Conservation (phyloP, 2,888 invertebrate genomes). For the Theretra japonica region DNA sequence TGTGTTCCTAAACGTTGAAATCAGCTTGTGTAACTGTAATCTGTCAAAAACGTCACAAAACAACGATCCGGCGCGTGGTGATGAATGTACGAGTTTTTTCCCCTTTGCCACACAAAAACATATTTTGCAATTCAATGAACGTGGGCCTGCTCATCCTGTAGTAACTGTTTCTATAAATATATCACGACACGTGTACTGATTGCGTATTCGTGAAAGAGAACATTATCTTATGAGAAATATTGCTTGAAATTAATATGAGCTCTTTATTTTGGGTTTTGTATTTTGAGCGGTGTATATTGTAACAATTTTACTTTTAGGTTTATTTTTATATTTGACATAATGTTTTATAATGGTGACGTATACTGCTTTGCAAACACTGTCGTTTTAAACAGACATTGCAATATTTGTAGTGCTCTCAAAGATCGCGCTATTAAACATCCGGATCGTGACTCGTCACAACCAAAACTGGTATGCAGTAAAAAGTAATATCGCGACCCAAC, state of each 20-base stretch:
- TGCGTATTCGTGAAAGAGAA: constrained; percentile 35
- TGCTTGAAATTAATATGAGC: background rate
- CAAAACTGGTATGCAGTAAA: constrained; percentile 32
- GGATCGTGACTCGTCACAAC: background rate
- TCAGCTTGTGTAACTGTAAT: constrained; percentile 16
- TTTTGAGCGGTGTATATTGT: background rate
- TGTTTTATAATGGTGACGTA: background rate
- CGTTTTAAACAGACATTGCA: background rate
- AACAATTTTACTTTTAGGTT: background rate
- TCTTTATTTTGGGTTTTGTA: background rate
- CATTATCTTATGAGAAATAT: background rate
- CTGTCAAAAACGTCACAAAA: constrained; percentile 26
- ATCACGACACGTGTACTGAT: constrained; percentile 44
- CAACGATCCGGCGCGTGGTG: constrained; percentile 15
- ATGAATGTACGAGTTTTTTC: constrained; percentile 42
- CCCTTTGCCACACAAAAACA: constrained; percentile 38
- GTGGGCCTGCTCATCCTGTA: constrained; percentile 38
- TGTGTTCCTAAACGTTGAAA: constrained; percentile 32
- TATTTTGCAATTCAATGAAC: constrained; percentile 47
- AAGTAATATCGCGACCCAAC: constrained; percentile 47
- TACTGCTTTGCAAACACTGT: no score
- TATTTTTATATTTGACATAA: background rate
- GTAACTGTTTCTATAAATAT: constrained; percentile 40
- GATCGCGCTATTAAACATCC: constrained; percentile 8
- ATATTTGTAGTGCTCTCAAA: constrained; percentile 19